A percentile compares a stretch with the other conserved stretches of the same genome.
These are phyloP conservation scores for Gasteruption jaculator DNA, from an alignment of 2,888 invertebrate species.

Conservation along the genomic window DNA sequence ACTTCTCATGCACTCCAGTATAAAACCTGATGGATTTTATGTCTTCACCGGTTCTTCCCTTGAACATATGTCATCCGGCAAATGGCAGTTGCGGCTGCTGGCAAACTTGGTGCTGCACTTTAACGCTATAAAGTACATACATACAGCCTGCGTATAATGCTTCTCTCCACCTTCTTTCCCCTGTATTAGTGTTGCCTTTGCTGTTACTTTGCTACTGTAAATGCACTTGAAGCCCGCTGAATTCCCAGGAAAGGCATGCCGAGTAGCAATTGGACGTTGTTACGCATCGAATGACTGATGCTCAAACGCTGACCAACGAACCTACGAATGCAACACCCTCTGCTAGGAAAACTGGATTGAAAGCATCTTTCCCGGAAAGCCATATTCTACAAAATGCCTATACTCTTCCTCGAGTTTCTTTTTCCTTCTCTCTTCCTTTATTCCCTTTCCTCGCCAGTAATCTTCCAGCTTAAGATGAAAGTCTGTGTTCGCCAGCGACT, in stretches of 20 bases:
- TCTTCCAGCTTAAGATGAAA: too few species aligned
- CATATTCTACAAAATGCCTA: too few species aligned
- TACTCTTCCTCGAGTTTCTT: too few species aligned
- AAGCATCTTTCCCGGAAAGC: too few species aligned
- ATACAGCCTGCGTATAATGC: constrained; percentile 27
- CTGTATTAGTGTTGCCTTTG: constrained; percentile 9
- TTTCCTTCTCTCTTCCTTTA: too few species aligned
- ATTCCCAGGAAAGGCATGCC: constrained; percentile 27
- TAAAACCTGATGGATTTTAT: constrained; percentile 31
- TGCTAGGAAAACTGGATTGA: too few species aligned
- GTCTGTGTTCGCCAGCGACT: too few species aligned
- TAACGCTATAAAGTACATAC: constrained; percentile 37
- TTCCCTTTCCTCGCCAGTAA: too few species aligned
- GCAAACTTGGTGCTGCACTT: constrained; percentile 21
- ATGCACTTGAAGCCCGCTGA: constrained; percentile 17
- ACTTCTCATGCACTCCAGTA: too few species aligned
- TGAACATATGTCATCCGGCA: constrained; percentile 29
- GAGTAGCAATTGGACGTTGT: constrained; percentile 39
- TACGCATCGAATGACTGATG: constrained; percentile 35
- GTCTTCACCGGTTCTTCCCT: constrained; percentile 13
- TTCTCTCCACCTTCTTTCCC: constrained; percentile 13
- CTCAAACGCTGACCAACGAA: too few species aligned
- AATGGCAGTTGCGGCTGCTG: constrained; percentile 19
- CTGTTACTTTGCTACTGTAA: constrained; percentile 1
- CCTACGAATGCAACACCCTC: too few species aligned